These are phyloP conservation scores for Dromococcyx pavoninus DNA, from an alignment of 2,797 vertebrate species.

Conservation along the genomic window DNA sequence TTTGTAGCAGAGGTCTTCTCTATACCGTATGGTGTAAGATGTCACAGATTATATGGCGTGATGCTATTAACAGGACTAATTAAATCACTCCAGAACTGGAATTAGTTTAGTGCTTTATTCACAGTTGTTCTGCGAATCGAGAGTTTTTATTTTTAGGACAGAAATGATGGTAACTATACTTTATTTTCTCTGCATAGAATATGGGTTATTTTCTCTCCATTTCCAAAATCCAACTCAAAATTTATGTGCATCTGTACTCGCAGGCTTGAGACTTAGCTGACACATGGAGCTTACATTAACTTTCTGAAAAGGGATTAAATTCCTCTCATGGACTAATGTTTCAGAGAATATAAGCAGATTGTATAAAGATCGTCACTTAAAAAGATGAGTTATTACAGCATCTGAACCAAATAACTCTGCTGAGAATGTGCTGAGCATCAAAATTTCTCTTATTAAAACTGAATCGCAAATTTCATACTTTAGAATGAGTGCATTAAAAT, in stretches of 20 bases:
- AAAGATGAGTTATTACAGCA: not conserved
- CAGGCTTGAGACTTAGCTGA: not conserved
- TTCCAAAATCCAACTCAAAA: not conserved
- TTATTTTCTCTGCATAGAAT: not conserved
- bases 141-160: not conserved
- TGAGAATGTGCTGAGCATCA: not conserved
- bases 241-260: not conserved
- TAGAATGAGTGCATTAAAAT: constrained; percentile 27
- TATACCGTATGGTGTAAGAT: accelerated
- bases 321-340: not conserved
- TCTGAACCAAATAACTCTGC: not conserved
- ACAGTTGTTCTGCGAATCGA: not conserved
- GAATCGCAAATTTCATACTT: constrained; percentile 11
- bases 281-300: not conserved
- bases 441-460: not conserved
- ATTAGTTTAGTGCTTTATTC: not conserved
- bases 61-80: not conserved
- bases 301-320: not conserved
- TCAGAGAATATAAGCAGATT: not conserved
- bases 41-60: not conserved
- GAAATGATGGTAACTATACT: not conserved
- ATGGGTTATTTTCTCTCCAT: not conserved
- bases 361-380: not conserved
- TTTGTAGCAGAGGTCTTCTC: not conserved
- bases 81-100: not conserved